phyloP scores from a whole-genome alignment of 2,888 invertebrate genomes.

The Lepeophtheirus nordmannii region DNA sequence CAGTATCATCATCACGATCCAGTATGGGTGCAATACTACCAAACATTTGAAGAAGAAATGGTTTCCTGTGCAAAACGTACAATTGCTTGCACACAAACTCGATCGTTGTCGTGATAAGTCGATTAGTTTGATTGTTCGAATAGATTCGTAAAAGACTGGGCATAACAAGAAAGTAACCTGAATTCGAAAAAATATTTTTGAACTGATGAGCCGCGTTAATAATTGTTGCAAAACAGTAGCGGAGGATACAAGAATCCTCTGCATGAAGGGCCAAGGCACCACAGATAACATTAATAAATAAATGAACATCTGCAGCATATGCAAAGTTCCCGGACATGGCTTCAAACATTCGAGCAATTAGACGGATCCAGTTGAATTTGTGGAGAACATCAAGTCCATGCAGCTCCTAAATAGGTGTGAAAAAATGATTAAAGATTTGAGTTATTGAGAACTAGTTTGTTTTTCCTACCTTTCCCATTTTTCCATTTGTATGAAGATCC shows the following conservation, averaged over 20 bases:
- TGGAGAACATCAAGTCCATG: constrained; percentile 87
- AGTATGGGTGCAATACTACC: constrained; percentile 73
- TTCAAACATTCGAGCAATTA: constrained; percentile 90
- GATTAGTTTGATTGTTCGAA: constrained; percentile 93
- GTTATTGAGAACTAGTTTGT: neutral
- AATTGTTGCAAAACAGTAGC: constrained; percentile 90
- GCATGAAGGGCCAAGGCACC: constrained; percentile 91
- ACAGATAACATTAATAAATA: constrained; percentile 92
- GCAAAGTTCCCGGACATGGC: constrained; percentile 96
- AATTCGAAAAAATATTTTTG: constrained; percentile 94
- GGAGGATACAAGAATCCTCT: constrained; percentile 83
- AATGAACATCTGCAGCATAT: constrained; percentile 86
- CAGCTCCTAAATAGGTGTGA: constrained; percentile 45
- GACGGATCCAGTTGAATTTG: constrained; percentile 91
- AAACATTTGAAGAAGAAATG: constrained; percentile 97
- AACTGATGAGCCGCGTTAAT: constrained; percentile 96
- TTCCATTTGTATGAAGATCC: constrained; percentile 72
- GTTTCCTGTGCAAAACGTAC: constrained; percentile 91
- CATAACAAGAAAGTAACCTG: constrained; percentile 81
- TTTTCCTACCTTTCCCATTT: constrained; percentile 58
- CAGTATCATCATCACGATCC: constrained; percentile 27
- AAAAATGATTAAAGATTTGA: neutral
- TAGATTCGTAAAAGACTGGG: constrained; percentile 91
- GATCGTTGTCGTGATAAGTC: constrained; percentile 79
- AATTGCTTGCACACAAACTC: constrained; percentile 98